Evolutionary conservation across 2,888 invertebrate species (phyloP).

Genomic region (Arctia plantaginis): DNA sequence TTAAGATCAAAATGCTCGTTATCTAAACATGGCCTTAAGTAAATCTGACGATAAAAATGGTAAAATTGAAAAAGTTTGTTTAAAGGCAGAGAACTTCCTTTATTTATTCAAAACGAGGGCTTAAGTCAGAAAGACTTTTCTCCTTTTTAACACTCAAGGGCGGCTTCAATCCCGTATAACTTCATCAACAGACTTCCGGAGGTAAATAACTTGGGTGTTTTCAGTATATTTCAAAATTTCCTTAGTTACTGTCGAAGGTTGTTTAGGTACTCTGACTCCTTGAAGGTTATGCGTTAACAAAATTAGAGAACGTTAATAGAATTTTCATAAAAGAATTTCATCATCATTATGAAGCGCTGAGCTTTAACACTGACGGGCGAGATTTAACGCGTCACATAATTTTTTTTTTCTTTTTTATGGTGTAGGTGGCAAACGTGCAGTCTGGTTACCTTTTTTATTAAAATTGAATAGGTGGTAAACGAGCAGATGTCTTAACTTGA

Average conservation of each 20-base stretch:
- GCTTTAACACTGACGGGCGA: no score
- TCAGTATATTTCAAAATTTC: slow-evolving; percentile 32
- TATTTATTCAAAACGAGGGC: slow-evolving; percentile 26
- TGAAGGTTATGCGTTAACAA: not conserved
- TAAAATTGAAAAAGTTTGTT: slow-evolving; percentile 9
- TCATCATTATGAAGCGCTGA: not conserved
- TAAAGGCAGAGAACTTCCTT: slow-evolving; percentile 6
- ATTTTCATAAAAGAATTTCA: not conserved
- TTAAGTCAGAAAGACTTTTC: slow-evolving; percentile 19
- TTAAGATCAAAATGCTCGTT: not conserved
- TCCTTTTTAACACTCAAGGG: slow-evolving; percentile 21
- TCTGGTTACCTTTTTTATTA: no score
- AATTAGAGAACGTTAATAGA: not conserved
- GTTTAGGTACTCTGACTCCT: slow-evolving; percentile 32
- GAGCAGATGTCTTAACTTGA: no score
- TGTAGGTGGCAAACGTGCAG: not conserved
- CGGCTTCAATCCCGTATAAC: slow-evolving; percentile 11
- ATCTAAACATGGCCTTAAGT: slow-evolving; percentile 6
- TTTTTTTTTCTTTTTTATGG: no score
- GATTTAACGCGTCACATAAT: no score
- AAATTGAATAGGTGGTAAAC: no score
- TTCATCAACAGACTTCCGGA: slow-evolving; percentile 19
- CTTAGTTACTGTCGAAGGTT: slow-evolving; percentile 27
- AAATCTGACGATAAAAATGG: slow-evolving; percentile 12
- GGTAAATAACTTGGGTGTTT: slow-evolving; percentile 18